Conservation (phyloP, 2,797 vertebrate species). For the Microchirus variegatus region DNA sequence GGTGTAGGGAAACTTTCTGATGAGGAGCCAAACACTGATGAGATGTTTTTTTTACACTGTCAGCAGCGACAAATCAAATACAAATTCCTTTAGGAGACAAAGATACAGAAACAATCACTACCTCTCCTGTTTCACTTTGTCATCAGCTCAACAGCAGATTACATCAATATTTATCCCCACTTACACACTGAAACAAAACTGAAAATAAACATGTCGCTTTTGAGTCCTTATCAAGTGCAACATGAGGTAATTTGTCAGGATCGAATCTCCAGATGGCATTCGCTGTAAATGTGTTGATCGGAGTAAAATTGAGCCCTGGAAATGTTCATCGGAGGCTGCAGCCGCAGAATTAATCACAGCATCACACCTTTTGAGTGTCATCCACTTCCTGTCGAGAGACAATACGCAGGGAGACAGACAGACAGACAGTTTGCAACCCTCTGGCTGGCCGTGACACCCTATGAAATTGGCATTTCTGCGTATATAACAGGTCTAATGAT, state of each 20-base stretch:
- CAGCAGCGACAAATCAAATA: too few species aligned
- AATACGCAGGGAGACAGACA: conserved; percentile 58
- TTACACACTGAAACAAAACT: conserved; percentile 11
- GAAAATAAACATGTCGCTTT: conserved; percentile 40
- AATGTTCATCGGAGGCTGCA: conserved; percentile 46
- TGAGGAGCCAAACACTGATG: not conserved
- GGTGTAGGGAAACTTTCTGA: not conserved
- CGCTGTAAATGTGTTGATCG: conserved; percentile 48
- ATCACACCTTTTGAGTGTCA: conserved; percentile 71
- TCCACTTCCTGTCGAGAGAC: conserved; percentile 62
- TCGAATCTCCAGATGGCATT: conserved; percentile 53
- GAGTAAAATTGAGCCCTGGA: conserved; percentile 53
- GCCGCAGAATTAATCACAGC: conserved; percentile 66
- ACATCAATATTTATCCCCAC: conserved; percentile 32
- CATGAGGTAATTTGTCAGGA: conserved; percentile 55
- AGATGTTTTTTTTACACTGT: not conserved
- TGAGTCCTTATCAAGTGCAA: conserved; percentile 39
- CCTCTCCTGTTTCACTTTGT: not conserved
- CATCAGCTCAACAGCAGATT: conserved; percentile 13
- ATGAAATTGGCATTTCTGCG: conserved; percentile 67
- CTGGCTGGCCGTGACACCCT: conserved; percentile 50
- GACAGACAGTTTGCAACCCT: conserved; percentile 45
- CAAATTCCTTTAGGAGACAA: not conserved
- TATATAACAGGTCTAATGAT: conserved; percentile 59
- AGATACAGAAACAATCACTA: not conserved